Conservation (phyloP, 2,113 vertebrate species). For the Verasper variegatus region DNA sequence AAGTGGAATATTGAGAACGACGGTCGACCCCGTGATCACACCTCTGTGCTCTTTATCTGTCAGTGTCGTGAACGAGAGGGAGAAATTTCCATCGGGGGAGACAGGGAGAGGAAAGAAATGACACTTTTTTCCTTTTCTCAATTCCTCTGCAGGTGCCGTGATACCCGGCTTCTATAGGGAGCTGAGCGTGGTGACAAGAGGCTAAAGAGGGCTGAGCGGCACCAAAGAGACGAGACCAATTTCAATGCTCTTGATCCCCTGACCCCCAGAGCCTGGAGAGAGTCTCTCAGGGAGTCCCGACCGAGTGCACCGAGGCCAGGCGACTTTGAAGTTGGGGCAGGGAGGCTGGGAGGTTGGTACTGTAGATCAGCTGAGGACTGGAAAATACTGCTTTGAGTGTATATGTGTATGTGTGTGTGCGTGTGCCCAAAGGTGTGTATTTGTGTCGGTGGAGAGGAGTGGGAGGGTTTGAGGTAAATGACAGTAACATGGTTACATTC, state of each 20-base stretch:
- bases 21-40: constrained; percentile 38
- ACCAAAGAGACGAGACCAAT: constrained; percentile 77
- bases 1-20: constrained; percentile 24
- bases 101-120: constrained; percentile 25
- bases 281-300: constrained; percentile 75
- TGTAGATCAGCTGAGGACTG: constrained; percentile 55
- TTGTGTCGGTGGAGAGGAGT: constrained; percentile 85
- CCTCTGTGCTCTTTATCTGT: constrained; percentile 41
- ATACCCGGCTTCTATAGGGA: constrained; percentile 32
- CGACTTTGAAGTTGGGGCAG: constrained; percentile 71
- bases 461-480: constrained; percentile 93
- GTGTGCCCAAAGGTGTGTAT: constrained; percentile 62
- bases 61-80: constrained; percentile 33
- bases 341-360: constrained; percentile 53
- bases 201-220: constrained; percentile 67
- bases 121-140: constrained; percentile 5
- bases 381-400: constrained; percentile 33
- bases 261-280: constrained; percentile 69
- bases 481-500: constrained; percentile 94
- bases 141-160: constrained; percentile 52
- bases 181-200: constrained; percentile 57
- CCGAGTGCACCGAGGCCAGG: constrained; percentile 45
- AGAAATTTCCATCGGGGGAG: constrained; percentile 39
- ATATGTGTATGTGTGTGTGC: background rate
- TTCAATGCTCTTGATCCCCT: constrained; percentile 80